Percentiles rank a stretch among this genome's conserved stretches.
Conservation (phyloP, 2,888 invertebrate genomes). For the Tiliacea citrago region DNA sequence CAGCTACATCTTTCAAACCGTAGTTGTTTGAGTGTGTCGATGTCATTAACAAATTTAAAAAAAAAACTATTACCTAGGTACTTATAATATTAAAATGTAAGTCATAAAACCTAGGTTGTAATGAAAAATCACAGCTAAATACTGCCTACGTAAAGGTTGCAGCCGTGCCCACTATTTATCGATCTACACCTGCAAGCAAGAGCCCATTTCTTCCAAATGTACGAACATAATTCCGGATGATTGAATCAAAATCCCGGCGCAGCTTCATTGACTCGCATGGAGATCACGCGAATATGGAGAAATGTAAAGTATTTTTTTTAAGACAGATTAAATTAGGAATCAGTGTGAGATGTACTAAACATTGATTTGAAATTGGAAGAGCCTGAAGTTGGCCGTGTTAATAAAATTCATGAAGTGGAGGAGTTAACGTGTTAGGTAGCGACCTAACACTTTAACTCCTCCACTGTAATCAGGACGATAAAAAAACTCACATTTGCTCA, state of each 20-base stretch:
- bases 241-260: slow-evolving; percentile 44
- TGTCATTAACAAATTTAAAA: not conserved
- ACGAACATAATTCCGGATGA: slow-evolving; percentile 42
- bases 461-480: too few species aligned
- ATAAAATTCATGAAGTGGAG: too few species aligned
- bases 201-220: slow-evolving; percentile 52
- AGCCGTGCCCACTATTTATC: slow-evolving; percentile 34
- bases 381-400: not conserved
- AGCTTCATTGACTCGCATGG: slow-evolving; percentile 26
- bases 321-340: slow-evolving; percentile 23
- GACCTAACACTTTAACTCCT: too few species aligned
- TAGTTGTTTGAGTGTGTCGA: too few species aligned
- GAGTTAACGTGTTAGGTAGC: too few species aligned
- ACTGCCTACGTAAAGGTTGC: not conserved
- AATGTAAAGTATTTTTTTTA: slow-evolving; percentile 27
- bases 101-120: not conserved
- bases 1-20: not conserved
- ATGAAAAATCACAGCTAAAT: slow-evolving; percentile 12
- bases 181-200: slow-evolving; percentile 44
- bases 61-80: too few species aligned
- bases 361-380: slow-evolving; percentile 34
- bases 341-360: slow-evolving; percentile 8
- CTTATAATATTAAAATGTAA: not conserved
- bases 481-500: too few species aligned
- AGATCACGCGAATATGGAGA: slow-evolving; percentile 18